These are phyloP conservation scores for Horisme vitalbata DNA, from an alignment of 2,888 invertebrate species.

Conservation along the genomic window DNA sequence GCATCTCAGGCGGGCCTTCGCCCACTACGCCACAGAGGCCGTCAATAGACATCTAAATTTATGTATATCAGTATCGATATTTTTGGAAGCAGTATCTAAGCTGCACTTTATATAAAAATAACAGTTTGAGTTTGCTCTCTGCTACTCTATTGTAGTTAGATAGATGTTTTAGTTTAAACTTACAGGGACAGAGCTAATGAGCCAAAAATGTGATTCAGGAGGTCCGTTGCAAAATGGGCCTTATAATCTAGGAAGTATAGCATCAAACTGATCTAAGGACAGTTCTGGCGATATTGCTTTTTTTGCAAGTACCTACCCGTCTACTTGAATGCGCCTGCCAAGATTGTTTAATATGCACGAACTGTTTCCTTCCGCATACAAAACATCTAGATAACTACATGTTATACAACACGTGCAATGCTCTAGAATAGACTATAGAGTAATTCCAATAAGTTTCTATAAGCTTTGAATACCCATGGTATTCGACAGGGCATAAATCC, in stretches of 20 bases:
- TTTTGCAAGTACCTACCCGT: slow-evolving; percentile 17
- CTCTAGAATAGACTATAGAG: slow-evolving; percentile 13
- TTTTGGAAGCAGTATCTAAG: no score
- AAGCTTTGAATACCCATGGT: slow-evolving; percentile 6
- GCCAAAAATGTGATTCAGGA: slow-evolving; percentile 9
- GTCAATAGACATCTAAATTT: no score
- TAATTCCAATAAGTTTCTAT: slow-evolving; percentile 11
- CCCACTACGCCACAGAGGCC: no score
- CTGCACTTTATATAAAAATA: no score
- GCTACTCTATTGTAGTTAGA: background rate
- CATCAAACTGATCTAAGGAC: slow-evolving; percentile 9
- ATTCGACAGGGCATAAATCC: slow-evolving; percentile 9
- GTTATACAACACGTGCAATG: slow-evolving; percentile 13
- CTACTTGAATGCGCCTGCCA: slow-evolving; percentile 18
- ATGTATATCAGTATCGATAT: no score
- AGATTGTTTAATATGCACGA: slow-evolving; percentile 22
- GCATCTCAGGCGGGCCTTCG: no score
- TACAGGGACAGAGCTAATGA: slow-evolving; percentile 11
- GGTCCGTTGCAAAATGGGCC: slow-evolving; percentile 6
- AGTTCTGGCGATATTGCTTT: slow-evolving; percentile 11
- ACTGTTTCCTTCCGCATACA: slow-evolving; percentile 20
- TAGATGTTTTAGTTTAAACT: slow-evolving; percentile 6
- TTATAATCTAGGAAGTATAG: slow-evolving; percentile 7
- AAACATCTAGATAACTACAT: slow-evolving; percentile 15
- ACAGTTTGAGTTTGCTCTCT: no score